Base-by-base conservation (phyloP, 2,888 invertebrate species). In the Julus scandinavius region DNA sequence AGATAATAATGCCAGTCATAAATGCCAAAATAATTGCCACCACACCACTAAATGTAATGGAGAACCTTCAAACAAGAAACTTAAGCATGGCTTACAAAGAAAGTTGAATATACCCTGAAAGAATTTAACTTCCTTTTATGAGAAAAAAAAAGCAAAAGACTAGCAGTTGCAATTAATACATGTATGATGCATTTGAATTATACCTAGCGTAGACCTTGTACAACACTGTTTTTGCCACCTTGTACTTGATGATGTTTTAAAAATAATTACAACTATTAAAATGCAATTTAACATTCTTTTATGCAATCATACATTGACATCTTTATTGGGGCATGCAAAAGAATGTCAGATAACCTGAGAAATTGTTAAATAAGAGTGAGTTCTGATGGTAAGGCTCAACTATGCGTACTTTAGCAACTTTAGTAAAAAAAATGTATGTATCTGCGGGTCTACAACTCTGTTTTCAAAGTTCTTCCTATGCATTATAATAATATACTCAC, bases 11-110 rank as follows among this genome's bases (percentile, higher is more conserved):
- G 17, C 58, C 58, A 58, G 58, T 58, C 58, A 58, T 58, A 58
- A 58, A 58, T 58, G 58, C 58, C 58, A 58, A 58, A 58, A 58
- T 58, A 58, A 58, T 58, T 58, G 58, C 58, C 58, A 58, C 58
- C 58, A 17, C 58, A 58, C 58, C 58, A 58, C 58, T 58, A 17
- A 17, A 58, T 58, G 58, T 58, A 58, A 58, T 58, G 58, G 58
- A 58, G 58, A 58, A 58, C 58, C 58, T 11, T 17, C 58, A 15
- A 17, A 58, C 58, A 58, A 17, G 17, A 17, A 58, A 58, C 13
- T 15, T 58, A 58, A 58, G 58, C 58, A 58, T 58, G 58, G 58
- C 17, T 58, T 17, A 17, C 17, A 17, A 29, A 58, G 58, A 58
- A 58, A 58, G 58, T 58, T 58, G 15, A 58, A 58, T 58, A 58